Percentiles rank a stretch among this genome's conserved stretches.
phyloP scores from a whole-genome alignment of 2,113 vertebrate genomes.

The Oryzias celebensis region DNA sequence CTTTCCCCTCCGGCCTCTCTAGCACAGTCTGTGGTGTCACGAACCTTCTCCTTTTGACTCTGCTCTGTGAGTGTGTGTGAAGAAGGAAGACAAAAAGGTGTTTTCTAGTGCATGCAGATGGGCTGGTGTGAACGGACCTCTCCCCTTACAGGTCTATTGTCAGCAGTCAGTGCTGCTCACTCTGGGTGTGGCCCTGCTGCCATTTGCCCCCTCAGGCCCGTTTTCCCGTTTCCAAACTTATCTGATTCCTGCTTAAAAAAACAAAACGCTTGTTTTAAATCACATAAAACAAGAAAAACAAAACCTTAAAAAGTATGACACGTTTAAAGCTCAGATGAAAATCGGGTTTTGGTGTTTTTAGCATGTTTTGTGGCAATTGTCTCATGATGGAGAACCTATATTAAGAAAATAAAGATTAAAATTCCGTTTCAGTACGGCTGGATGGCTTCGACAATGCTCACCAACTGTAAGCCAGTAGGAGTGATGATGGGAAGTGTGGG shows the following conservation, averaged over 20 bases:
- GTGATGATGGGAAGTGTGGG: too few relatives aligned
- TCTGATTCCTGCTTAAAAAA: constrained; percentile 43
- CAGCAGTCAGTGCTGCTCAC: constrained; percentile 22
- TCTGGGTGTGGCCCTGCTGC: constrained; percentile 54
- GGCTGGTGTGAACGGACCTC: constrained; percentile 63
- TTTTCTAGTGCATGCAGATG: constrained; percentile 71
- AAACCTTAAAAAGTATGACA: too few relatives aligned
- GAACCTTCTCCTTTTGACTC: constrained; percentile 1
- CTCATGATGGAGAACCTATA: too few relatives aligned
- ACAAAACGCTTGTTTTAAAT: constrained; percentile 33
- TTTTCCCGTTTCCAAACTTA: constrained; percentile 62
- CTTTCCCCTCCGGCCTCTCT: constrained; percentile 29
- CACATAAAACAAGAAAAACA: constrained; percentile 16
- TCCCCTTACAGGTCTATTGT: constrained; percentile 57
- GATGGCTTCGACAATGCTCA: too few relatives aligned
- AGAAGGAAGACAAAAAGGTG: background rate
- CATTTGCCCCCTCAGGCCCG: constrained; percentile 53
- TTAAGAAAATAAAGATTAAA: too few relatives aligned
- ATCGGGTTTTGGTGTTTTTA: too few relatives aligned
- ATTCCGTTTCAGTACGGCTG: too few relatives aligned
- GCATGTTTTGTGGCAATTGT: too few relatives aligned
- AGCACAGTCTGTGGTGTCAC: background rate
- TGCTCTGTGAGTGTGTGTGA: constrained; percentile 8
- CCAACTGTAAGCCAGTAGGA: too few relatives aligned
- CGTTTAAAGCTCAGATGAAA: too few relatives aligned